Evolutionary conservation across 2,113 vertebrate species (phyloP).

Genomic region (Phyllostomus discolor): DNA sequence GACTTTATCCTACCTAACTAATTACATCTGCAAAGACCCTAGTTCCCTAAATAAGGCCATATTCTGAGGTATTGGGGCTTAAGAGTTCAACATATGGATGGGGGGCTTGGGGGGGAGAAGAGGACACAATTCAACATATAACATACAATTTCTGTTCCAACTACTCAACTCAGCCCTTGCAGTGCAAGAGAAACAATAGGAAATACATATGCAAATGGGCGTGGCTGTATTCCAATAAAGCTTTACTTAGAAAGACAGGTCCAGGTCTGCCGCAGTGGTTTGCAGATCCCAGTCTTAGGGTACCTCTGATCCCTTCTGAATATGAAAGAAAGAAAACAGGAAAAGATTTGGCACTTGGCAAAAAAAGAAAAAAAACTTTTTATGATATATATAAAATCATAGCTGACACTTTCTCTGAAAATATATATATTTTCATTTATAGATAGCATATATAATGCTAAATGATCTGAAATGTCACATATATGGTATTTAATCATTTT

Average conservation of each 20-base stretch:
- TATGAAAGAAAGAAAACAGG: neutral
- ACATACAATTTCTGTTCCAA: neutral
- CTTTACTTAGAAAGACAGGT: neutral
- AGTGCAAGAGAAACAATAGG: neutral
- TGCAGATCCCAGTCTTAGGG: neutral
- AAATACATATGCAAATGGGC: neutral
- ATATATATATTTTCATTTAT: no score
- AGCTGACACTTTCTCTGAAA: no score
- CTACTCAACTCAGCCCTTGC: neutral
- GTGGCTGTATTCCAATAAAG: neutral
- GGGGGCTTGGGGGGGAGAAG: no score
- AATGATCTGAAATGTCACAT: conserved; percentile 40
- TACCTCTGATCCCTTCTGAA: neutral
- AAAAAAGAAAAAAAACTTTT: neutral
- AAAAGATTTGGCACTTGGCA: neutral
- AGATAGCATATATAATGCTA: neutral
- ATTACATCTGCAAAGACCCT: neutral
- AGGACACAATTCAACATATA: neutral
- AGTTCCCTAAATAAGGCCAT: neutral
- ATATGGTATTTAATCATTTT: conserved; percentile 50
- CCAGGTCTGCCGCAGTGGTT: neutral
- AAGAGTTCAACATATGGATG: neutral
- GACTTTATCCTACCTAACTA: neutral
- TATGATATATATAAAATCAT: neutral
- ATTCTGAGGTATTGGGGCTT: neutral